phyloP scores from a whole-genome alignment of 2,888 invertebrate genomes.

The Drosophila paucipuncta region DNA sequence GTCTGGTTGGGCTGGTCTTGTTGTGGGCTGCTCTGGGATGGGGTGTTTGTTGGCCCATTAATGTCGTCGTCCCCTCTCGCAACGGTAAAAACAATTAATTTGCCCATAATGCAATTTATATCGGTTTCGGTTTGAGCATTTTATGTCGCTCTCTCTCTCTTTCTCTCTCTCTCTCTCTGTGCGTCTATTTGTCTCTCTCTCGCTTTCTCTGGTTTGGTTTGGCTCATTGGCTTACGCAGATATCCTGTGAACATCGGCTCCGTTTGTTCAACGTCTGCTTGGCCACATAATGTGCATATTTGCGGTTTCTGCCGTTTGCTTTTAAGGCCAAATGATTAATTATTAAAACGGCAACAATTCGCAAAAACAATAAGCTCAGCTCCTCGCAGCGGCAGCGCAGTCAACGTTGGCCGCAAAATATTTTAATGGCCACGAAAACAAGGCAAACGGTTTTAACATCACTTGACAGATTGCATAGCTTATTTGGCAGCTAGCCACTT shows the following conservation, averaged over 20 bases:
- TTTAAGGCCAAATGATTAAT: conserved; percentile 75
- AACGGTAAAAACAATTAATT: conserved; percentile 80
- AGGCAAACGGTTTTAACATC: neutral
- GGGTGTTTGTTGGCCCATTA: conserved; percentile 62
- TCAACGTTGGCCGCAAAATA: conserved; percentile 46
- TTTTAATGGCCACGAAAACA: conserved; percentile 60
- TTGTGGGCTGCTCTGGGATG: neutral
- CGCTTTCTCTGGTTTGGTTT: neutral
- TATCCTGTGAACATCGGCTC: conserved; percentile 24
- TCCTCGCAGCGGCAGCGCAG: neutral
- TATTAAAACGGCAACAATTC: conserved; percentile 66
- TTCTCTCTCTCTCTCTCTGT: no score
- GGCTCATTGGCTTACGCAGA: conserved; percentile 28
- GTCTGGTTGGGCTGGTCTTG: conserved; percentile 16
- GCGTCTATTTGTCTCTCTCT: neutral
- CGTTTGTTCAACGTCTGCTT: conserved; percentile 12
- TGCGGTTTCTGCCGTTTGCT: conserved; percentile 37
- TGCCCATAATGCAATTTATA: conserved; percentile 81
- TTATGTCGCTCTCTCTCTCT: neutral
- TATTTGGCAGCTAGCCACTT: neutral
- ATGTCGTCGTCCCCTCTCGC: conserved; percentile 46
- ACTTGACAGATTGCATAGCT: conserved; percentile 15
- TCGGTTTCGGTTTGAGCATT: conserved; percentile 62
- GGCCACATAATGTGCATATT: conserved; percentile 65
- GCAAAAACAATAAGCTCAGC: conserved; percentile 25